Conservation (phyloP, 2,888 invertebrate species). For the Leptopilina syphax region DNA sequence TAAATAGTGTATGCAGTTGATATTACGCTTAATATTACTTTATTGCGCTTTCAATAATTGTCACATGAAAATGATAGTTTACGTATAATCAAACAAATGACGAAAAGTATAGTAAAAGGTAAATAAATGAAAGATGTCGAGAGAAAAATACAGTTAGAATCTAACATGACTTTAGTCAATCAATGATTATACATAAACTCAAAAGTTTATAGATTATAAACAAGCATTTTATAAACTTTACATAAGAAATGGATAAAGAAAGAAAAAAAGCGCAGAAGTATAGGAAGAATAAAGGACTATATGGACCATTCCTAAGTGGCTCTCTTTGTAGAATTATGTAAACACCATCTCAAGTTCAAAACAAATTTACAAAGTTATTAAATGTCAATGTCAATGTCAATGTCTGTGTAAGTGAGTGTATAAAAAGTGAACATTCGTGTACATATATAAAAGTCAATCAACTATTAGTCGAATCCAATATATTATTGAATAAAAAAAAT, state of each 20-base stretch:
- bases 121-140: too few species aligned
- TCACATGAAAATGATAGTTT: too few species aligned
- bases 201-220: background rate
- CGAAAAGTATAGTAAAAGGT: too few species aligned
- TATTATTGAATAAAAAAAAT: too few species aligned
- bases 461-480: too few species aligned
- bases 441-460: background rate
- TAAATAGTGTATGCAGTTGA: too few species aligned
- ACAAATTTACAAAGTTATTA: background rate
- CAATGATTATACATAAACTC: too few species aligned
- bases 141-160: too few species aligned
- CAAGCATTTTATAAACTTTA: background rate
- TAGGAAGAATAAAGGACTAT: conserved; percentile 69
- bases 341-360: conserved; percentile 23
- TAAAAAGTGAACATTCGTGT: background rate
- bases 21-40: too few species aligned
- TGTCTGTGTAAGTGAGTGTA: background rate
- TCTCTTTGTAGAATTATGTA: conserved; percentile 42
- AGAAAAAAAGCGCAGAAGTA: conserved; percentile 54
- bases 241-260: conserved; percentile 56
- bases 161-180: too few species aligned
- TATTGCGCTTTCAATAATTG: too few species aligned
- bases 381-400: background rate
- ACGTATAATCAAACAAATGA: too few species aligned
- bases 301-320: conserved; percentile 73